These are phyloP conservation scores for Melanchra persicariae DNA, from an alignment of 2,888 invertebrate species.

Conservation along the genomic window DNA sequence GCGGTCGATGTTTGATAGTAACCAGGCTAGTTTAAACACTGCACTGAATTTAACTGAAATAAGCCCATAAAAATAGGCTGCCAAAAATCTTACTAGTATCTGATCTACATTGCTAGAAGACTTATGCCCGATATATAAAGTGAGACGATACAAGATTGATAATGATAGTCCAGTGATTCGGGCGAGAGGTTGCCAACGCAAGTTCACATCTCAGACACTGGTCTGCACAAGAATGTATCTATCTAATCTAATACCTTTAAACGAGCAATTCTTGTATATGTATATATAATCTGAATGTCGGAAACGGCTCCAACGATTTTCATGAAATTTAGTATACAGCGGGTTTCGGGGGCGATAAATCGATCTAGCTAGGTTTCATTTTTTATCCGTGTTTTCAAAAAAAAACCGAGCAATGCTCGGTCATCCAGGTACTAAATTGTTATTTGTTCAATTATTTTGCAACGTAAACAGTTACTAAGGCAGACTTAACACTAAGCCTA, in stretches of 20 bases:
- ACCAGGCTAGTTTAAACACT: background rate
- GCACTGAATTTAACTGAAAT: background rate
- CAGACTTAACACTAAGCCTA: background rate
- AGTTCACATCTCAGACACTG: background rate
- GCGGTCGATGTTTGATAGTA: background rate
- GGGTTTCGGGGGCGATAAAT: too few species aligned
- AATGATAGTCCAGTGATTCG: background rate
- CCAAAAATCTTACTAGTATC: background rate
- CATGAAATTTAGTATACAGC: too few species aligned
- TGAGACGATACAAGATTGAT: background rate
- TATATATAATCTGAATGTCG: too few species aligned
- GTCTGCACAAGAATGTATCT: background rate
- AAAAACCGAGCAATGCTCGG: too few species aligned
- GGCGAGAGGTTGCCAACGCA: too few species aligned
- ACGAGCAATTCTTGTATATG: too few species aligned
- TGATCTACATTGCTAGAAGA: background rate
- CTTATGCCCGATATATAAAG: too few species aligned
- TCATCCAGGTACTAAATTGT: too few species aligned
- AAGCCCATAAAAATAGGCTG: background rate
- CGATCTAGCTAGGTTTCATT: too few species aligned
- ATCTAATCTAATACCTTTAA: too few species aligned
- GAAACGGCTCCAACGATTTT: too few species aligned
- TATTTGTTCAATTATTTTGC: background rate
- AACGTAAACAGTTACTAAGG: background rate
- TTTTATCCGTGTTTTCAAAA: too few species aligned